Evolutionary conservation across 2,888 invertebrate species (phyloP).

Genomic region (Cephus sareptanus): DNA sequence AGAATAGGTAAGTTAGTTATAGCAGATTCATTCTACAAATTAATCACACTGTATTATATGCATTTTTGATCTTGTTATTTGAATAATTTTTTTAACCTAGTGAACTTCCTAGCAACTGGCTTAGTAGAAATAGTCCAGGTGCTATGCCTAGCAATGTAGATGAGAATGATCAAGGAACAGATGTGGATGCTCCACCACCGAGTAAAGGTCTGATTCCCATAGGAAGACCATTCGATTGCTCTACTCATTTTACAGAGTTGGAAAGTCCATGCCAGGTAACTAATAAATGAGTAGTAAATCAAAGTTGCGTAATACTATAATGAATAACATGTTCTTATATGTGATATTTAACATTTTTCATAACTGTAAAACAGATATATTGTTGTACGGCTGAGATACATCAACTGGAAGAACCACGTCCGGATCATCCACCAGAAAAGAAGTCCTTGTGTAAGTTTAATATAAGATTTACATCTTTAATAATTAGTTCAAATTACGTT

Average conservation of each 20-base stretch:
- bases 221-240: constrained; percentile 56
- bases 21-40: neutral
- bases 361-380: constrained; percentile 42
- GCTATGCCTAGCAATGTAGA: constrained; percentile 58
- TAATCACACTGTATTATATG: neutral
- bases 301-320: neutral
- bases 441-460: constrained; percentile 55
- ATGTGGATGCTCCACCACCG: constrained; percentile 47
- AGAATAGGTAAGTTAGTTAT: constrained; percentile 47
- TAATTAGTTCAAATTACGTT: neutral
- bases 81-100: constrained; percentile 27
- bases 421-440: constrained; percentile 57
- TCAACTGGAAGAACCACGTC: constrained; percentile 57
- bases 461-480: constrained; percentile 2
- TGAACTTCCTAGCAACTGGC: constrained; percentile 58
- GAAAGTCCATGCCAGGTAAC: constrained; percentile 57
- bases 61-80: neutral
- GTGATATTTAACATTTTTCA: neutral
- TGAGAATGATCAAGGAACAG: constrained; percentile 56
- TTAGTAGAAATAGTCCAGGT: constrained; percentile 53
- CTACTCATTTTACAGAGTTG: constrained; percentile 52
- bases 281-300: neutral
- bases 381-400: constrained; percentile 59
- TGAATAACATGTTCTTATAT: neutral
- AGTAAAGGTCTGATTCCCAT: constrained; percentile 51